Base-by-base conservation (phyloP, 2,888 invertebrate species). In the Patella ulyssiponensis region DNA sequence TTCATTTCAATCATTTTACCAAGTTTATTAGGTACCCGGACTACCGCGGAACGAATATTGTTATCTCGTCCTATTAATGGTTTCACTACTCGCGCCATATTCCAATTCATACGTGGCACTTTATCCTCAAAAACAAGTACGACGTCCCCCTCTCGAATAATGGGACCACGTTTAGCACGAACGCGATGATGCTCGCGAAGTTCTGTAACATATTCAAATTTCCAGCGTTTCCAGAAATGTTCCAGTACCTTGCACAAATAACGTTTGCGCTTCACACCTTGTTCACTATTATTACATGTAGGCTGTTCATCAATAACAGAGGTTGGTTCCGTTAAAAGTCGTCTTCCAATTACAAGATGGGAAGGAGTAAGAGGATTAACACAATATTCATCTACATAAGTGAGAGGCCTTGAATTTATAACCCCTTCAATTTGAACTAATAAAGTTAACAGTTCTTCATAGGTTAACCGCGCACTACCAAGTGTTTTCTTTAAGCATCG, bases 391-490 rank as follows among this genome's bases (percentile, higher is more conserved):
- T 33, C 33, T 4, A 33, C 33, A 33, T 33, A 33, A 33, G 33
- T 33, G 15, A 14, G n/a, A 9, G 56, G 56, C 3, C 56, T 14
- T 17, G 56, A 56, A 56, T 56, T 56, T 17, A 56, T 14, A 14
- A 56, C 56, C 14, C 56, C 56, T 56, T 56, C 56, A 17, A 56
- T n/a, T 3, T 56, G 15, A 14, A 56, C 56, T 56, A 56, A 56
- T 56, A 56, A 56, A 56, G 56, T 56, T n/a, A 56, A 56, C 56
- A 56, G n/a, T 56, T 56, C 56, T n/a, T 56, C 56, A 56, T 56
- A 56, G 2, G 56, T 17, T n/a, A 56, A 56, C 56, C 56, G 9
- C 56, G 56, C 56, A 56, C n/a, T 56, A 56, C 56, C 56, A 17
- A 56, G n/a, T 0, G 56, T n/a, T n/a, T 56, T 56, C 56, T 56